Percentiles rank a stretch among this genome's conserved stretches.
Conservation (phyloP, 2,797 vertebrate species). For the Neomorphus geoffroyi region DNA sequence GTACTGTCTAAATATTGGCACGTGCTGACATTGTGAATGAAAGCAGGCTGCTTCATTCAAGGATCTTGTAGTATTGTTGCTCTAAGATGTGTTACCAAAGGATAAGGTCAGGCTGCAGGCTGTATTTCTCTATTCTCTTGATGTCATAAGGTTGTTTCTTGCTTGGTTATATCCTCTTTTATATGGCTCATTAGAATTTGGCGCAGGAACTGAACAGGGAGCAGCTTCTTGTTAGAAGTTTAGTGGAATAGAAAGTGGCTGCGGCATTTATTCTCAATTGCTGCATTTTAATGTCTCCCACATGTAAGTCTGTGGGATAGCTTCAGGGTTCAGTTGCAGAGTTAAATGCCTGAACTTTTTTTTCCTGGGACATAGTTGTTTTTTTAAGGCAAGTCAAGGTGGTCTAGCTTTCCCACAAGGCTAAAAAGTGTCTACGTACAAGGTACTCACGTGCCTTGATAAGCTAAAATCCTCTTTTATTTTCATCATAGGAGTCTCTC, state of each 20-base stretch:
- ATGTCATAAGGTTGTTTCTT: not conserved
- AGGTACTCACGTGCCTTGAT: not conserved
- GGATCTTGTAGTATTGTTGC: not conserved
- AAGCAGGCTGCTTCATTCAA: not conserved
- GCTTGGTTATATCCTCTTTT: not conserved
- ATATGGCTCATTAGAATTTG: not conserved
- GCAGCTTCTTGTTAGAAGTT: not conserved
- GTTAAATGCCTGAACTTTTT: not conserved
- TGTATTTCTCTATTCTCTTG: not conserved
- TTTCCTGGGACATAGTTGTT: not conserved
- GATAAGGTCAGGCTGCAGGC: not conserved
- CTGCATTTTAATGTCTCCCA: not conserved
- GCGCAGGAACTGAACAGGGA: not conserved
- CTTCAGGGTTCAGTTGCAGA: not conserved
- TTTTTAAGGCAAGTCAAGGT: not conserved
- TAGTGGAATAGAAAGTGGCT: not conserved
- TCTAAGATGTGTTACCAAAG: not conserved
- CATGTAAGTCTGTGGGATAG: not conserved
- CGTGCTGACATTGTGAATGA: not conserved
- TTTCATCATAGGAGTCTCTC: not conserved
- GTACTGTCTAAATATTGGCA: not conserved
- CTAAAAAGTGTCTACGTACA: not conserved
- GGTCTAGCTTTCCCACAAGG: not conserved
- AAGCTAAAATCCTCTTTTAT: not conserved
- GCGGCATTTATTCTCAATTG: not conserved